Evolutionary conservation across 2,113 vertebrate genomes (phyloP).

Genomic region (Rhynchomys soricoides): DNA sequence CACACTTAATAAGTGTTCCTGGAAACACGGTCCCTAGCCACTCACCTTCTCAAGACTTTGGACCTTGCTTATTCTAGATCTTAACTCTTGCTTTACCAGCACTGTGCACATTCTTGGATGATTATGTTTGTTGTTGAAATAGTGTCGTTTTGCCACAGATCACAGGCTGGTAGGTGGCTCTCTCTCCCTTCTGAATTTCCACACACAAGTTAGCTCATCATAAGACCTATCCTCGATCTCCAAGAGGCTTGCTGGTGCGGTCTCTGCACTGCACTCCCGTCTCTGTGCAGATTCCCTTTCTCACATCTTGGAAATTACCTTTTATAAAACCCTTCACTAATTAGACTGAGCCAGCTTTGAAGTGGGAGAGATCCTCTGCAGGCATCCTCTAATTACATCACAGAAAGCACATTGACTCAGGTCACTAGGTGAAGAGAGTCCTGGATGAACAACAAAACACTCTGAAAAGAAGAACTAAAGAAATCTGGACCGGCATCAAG

Average conservation of each 20-base stretch:
- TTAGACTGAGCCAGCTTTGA: conserved; percentile 58
- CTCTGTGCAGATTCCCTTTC: neutral
- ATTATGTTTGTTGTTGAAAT: neutral
- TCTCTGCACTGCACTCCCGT: neutral
- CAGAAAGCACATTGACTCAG: neutral
- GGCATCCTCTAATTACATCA: conserved; percentile 26
- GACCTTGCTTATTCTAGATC: neutral
- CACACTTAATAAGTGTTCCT: neutral
- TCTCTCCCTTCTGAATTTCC: neutral
- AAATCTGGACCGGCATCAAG: neutral
- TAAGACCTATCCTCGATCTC: neutral
- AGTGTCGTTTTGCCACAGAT: neutral
- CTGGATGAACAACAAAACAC: conserved; percentile 12
- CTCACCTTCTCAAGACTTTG: conserved; percentile 17
- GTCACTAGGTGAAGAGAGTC: conserved; percentile 40
- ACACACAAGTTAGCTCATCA: accelerated
- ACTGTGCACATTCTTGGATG: neutral
- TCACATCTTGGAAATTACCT: conserved; percentile 43
- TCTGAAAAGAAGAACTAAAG: conserved; percentile 8
- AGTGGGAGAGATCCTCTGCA: neutral
- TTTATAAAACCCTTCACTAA: conserved; percentile 28
- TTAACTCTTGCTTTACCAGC: neutral
- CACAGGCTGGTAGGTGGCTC: neutral
- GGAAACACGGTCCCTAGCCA: neutral
- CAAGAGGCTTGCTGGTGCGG: neutral